Percentiles rank a stretch among this genome's conserved stretches.
These are phyloP conservation scores for Zosterops hypoxanthus DNA, from an alignment of 2,113 vertebrate genomes.

Conservation along the genomic window DNA sequence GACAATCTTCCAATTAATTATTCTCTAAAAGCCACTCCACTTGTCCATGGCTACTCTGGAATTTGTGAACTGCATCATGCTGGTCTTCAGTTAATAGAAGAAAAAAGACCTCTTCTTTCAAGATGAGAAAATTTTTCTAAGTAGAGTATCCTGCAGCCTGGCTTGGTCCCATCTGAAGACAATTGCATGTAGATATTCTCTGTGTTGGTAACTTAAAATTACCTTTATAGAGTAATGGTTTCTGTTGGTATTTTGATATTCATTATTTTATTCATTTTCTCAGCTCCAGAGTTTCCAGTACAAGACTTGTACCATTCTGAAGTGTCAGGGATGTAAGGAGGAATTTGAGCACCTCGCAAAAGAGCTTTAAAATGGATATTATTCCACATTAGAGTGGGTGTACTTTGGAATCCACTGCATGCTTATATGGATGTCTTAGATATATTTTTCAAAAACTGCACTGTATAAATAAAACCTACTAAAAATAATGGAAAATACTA, in stretches of 20 bases:
- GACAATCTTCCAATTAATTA: conserved; percentile 20
- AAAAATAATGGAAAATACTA: background rate
- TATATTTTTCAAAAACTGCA: background rate
- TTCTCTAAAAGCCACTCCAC: conserved; percentile 2
- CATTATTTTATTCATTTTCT: background rate
- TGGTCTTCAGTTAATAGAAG: background rate
- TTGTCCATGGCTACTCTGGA: background rate
- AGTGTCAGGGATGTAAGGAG: background rate
- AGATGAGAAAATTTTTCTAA: background rate
- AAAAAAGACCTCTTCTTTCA: background rate
- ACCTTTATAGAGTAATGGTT: background rate
- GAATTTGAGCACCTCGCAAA: background rate
- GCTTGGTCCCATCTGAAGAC: background rate
- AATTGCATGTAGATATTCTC: background rate
- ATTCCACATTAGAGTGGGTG: background rate
- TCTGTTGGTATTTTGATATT: background rate
- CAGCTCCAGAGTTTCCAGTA: background rate
- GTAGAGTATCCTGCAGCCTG: background rate
- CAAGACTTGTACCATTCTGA: background rate
- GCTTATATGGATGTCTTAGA: background rate
- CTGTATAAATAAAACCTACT: background rate
- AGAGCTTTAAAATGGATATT: background rate
- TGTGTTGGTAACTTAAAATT: background rate
- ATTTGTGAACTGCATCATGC: background rate
- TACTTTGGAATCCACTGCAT: background rate